Percentiles rank a stretch among this genome's conserved stretches.
These are phyloP conservation scores for Lampropteryx suffumata DNA, from an alignment of 2,888 invertebrate genomes.

Conservation along the genomic window DNA sequence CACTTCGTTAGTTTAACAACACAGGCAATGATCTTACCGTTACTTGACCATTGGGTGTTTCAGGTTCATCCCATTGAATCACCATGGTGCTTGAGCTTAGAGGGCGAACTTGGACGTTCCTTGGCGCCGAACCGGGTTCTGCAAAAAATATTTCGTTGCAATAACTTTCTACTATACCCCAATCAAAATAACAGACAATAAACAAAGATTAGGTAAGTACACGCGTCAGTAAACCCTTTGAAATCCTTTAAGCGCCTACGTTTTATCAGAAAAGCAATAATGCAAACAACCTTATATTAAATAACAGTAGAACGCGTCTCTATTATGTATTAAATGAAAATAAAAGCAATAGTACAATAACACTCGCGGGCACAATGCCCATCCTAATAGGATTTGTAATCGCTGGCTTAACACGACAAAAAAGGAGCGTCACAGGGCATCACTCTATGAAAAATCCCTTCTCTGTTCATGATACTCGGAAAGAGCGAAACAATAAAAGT, in stretches of 20 bases:
- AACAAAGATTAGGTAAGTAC: not conserved
- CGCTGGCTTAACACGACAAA: conserved; percentile 51
- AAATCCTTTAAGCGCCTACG: conserved; percentile 39
- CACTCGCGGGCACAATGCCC: conserved; percentile 52
- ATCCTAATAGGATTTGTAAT: conserved; percentile 71
- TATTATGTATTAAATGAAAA: conserved; percentile 72
- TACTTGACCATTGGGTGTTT: conserved; percentile 98
- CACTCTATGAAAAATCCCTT: conserved; percentile 69
- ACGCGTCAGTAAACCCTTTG: conserved; percentile 27
- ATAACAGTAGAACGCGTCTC: conserved; percentile 66
- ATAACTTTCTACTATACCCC: too few relatives aligned
- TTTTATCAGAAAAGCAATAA: conserved; percentile 57
- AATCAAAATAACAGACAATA: too few relatives aligned
- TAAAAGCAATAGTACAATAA: conserved; percentile 55
- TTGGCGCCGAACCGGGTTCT: conserved; percentile 98
- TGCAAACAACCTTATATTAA: conserved; percentile 60
- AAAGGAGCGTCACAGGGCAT: conserved; percentile 62
- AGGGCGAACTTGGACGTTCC: conserved; percentile 96
- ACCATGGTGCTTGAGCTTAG: conserved; percentile 98
- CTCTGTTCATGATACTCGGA: conserved; percentile 65
- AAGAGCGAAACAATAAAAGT: conserved; percentile 74
- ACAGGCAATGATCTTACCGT: conserved; percentile 85
- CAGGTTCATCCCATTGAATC: conserved; percentile 99
- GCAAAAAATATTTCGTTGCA: conserved; percentile 49
- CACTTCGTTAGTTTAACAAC: too few relatives aligned